Evolutionary conservation across 2,888 invertebrate species (phyloP).

Genomic region (Siphonodentalium dalli): DNA sequence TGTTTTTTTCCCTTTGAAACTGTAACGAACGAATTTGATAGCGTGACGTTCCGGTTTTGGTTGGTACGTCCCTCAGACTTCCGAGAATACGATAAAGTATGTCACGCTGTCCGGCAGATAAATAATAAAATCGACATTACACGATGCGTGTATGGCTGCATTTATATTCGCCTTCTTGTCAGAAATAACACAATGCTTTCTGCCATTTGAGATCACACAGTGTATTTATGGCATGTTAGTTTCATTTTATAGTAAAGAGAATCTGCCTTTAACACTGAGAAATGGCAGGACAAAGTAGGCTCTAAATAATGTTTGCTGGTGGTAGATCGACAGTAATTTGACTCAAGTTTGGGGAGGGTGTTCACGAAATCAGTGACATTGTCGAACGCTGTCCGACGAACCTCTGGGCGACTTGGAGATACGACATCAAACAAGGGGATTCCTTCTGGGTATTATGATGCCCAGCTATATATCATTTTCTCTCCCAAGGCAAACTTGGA

Average conservation of each 20-base stretch:
- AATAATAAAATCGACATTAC: conserved; percentile 12
- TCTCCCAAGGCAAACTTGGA: conserved; percentile 16
- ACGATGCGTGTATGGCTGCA: conserved; percentile 17
- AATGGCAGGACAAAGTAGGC: conserved; percentile 16
- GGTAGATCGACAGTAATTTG: conserved; percentile 24
- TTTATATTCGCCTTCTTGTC: conserved; percentile 25
- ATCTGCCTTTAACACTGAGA: conserved; percentile 15
- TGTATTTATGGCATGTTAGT: conserved; percentile 21
- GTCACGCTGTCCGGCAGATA: conserved; percentile 1
- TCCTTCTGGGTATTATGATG: not conserved
- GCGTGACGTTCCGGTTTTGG: conserved; percentile 14
- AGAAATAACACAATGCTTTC: conserved; percentile 19
- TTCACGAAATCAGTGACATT: conserved; percentile 10
- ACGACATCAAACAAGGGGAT: conserved; percentile 1
- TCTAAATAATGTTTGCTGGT: conserved; percentile 23
- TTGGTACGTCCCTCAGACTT: conserved; percentile 15
- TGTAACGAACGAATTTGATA: conserved; percentile 16
- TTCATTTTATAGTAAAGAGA: conserved; percentile 21
- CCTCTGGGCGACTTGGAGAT: not conserved
- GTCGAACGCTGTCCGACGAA: conserved; percentile 1
- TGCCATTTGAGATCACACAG: conserved; percentile 15
- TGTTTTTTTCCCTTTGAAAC: conserved; percentile 6
- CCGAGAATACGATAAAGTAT: conserved; percentile 9
- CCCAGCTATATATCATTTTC: conserved; percentile 13
- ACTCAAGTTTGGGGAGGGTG: conserved; percentile 18